Evolutionary conservation across 1,140 invertebrate species (phyloP), one percentile per base, ranked within the genome.

Genomic region (Phthorimaea operculella): DNA sequence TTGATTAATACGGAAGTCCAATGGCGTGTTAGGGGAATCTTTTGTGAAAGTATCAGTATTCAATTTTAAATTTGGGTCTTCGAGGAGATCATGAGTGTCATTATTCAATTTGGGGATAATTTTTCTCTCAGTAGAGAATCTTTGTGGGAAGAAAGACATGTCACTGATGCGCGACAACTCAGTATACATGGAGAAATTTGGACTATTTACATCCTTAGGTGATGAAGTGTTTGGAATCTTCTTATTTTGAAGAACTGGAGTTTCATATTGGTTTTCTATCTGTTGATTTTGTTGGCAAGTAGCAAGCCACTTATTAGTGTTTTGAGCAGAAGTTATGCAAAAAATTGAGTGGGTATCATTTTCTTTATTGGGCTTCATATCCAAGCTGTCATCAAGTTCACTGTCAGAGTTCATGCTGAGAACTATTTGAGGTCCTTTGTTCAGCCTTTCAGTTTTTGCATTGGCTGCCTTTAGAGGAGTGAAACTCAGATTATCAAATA

Each of bases 41-140:
- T 87, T 87, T 5, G 80, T 85, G 52, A 74, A 87, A 9, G 84
- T 87, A 52, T 85, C 86, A 0, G 84, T 85, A 64, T 72, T 76
- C 8, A 83, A 52, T 70, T 74, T 80, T 1, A 57, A 10, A 52
- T 76, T 67, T 6, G 62, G 56, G 17, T 81, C 72, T 18, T 85
- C 75, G 18, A 75, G 62, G 9, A 81, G 58, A 33, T 83, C 76
- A 36, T 81, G 74, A 14, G 74, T 75, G 36, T 85, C 80, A 60
- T 75, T 77, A 55, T 79, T 72, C 4, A 74, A 52, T 70, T 75
- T 83, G 0, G 70, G 69, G 10, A 74, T 52, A 12, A 70, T 51
- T 66, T 87, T 87, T 52, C 66, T 72, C 65, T 87, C 85, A 6
- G 84, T 87, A 5, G 85, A 87, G 64, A 76, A 85, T 64, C 80